These are phyloP conservation scores for Ceratosolen fusciceps DNA, from an alignment of 1,140 invertebrate genomes.

Conservation along the genomic window DNA sequence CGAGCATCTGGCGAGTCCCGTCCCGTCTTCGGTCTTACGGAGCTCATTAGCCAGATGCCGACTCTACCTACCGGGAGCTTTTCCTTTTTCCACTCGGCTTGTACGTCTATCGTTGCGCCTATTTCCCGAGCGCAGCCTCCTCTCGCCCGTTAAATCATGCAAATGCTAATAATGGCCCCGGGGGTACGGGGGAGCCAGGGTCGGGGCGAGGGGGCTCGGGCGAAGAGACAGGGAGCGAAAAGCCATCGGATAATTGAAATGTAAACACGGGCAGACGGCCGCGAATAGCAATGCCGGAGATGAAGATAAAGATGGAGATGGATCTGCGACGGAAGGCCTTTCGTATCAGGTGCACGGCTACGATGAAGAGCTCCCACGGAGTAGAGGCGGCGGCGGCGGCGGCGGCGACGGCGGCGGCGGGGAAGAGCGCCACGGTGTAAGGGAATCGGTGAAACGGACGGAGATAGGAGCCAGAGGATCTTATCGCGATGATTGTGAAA, in stretches of 20 bases:
- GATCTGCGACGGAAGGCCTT: slow-evolving; percentile 4
- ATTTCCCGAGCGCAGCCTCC: slow-evolving; percentile 29
- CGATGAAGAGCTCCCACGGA: not conserved
- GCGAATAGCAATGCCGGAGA: slow-evolving; percentile 28
- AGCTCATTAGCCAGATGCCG: slow-evolving; percentile 2
- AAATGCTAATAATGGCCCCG: slow-evolving; percentile 45
- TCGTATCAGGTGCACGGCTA: not conserved
- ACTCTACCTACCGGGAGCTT: not conserved
- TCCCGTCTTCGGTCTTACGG: not conserved
- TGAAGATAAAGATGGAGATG: slow-evolving; percentile 8
- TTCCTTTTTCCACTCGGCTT: not conserved
- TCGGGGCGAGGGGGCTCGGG: not conserved
- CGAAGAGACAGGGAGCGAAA: not conserved
- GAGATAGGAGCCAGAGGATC: too few relatives aligned
- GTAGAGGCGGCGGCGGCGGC: not conserved
- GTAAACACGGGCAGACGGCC: slow-evolving; percentile 37
- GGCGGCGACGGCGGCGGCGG: not conserved
- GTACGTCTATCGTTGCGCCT: not conserved
- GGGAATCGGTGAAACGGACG: too few relatives aligned
- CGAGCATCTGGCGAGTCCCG: not conserved
- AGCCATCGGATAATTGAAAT: slow-evolving; percentile 43
- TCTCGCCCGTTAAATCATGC: slow-evolving; percentile 43
- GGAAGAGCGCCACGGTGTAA: not conserved
- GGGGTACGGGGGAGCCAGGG: too few relatives aligned
- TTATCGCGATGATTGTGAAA: slow-evolving; percentile 12